A percentile compares a stretch with the other conserved stretches of the same genome.
Evolutionary conservation across 2,113 vertebrate species (phyloP).

Genomic region (Pangasianodon hypophthalmus): DNA sequence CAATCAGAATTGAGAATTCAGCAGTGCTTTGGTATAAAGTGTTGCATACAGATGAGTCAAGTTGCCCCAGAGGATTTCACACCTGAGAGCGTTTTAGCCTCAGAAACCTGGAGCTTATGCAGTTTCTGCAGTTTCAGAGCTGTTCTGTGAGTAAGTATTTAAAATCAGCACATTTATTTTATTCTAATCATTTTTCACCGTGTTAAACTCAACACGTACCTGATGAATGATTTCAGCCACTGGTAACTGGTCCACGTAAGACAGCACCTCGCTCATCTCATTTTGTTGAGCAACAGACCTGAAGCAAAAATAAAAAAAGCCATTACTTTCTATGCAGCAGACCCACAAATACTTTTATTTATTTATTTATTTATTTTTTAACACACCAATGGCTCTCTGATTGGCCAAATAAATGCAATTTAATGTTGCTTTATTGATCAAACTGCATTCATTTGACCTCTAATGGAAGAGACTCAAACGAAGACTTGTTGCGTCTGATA

Average conservation of each 20-base stretch:
- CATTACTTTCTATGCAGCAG: not conserved
- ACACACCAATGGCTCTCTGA: not conserved
- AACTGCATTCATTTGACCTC: not conserved
- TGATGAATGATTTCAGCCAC: conserved; percentile 97
- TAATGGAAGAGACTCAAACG: not conserved
- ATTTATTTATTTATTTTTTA: too few species aligned
- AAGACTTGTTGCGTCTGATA: not conserved
- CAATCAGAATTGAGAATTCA: not conserved
- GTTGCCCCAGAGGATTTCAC: not conserved
- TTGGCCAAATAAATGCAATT: not conserved
- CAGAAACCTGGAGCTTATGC: not conserved
- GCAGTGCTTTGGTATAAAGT: not conserved
- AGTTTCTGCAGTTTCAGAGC: not conserved
- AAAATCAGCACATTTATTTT: not conserved
- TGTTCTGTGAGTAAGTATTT: not conserved
- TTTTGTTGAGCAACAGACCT: conserved; percentile 67
- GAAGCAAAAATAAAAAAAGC: conserved; percentile 31
- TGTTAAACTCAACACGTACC: conserved; percentile 70
- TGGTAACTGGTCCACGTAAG: conserved; percentile 91
- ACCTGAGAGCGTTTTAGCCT: not conserved
- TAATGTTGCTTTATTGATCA: not conserved
- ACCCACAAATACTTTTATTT: not conserved
- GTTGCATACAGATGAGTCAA: not conserved
- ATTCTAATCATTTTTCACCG: not conserved
- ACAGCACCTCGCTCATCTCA: conserved; percentile 67